These are phyloP conservation scores for Distichodus sexfasciatus DNA, from an alignment of 2,797 vertebrate genomes.

Conservation along the genomic window DNA sequence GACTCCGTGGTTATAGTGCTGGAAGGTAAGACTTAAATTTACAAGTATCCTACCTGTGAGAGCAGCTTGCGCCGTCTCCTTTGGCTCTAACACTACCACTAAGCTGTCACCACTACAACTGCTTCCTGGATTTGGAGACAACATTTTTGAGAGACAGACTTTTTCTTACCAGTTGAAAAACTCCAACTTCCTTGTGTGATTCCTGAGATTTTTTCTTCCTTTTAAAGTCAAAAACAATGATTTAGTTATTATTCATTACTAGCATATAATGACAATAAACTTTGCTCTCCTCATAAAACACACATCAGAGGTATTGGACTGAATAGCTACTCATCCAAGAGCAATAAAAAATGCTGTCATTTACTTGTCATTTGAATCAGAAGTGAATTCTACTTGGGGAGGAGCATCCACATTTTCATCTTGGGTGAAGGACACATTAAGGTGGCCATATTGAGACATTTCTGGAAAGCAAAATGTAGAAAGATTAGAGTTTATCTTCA, in stretches of 20 bases:
- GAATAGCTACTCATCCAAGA: not conserved
- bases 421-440: constrained; percentile 53
- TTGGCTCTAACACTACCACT: no score
- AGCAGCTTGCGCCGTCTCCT: no score
- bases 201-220: constrained; percentile 32
- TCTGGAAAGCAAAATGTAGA: constrained; percentile 40
- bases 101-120: no score
- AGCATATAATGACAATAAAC: no score
- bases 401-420: constrained; percentile 13
- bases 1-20: no score
- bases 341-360: not conserved
- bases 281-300: no score
- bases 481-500: no score
- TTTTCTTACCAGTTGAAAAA: constrained; percentile 69
- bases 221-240: not conserved
- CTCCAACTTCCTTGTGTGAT: constrained; percentile 58
- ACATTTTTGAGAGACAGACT: not conserved
- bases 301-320: no score
- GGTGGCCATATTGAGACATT: constrained; percentile 26
- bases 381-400: constrained; percentile 1
- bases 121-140: not conserved
- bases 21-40: not conserved
- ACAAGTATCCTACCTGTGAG: no score
- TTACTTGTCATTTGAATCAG: constrained; percentile 28
- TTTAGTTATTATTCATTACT: not conserved